A percentile compares a stretch with the other conserved stretches of the same genome.
Conservation (phyloP, 2,797 vertebrate genomes). For the Microctenopoma steveboyesi region DNA sequence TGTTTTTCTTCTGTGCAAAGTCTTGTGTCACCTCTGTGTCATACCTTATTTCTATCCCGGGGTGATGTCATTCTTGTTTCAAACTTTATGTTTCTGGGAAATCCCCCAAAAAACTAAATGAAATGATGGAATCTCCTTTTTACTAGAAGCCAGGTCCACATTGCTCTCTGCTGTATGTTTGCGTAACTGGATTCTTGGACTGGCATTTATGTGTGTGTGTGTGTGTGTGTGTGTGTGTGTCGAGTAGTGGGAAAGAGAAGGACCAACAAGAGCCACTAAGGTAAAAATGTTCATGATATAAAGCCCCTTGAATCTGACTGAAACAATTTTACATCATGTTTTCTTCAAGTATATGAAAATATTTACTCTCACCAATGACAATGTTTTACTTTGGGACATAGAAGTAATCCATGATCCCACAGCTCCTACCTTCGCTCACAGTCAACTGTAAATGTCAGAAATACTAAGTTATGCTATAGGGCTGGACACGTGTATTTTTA, state of each 20-base stretch:
- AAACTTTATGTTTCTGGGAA: conserved; percentile 30
- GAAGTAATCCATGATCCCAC: too few relatives aligned
- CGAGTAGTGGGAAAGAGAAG: neutral
- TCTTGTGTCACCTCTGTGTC: conserved; percentile 38
- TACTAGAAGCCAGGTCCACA: conserved; percentile 34
- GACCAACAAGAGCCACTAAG: neutral
- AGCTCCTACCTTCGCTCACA: too few relatives aligned
- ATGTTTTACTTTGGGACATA: neutral
- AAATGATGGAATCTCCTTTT: conserved; percentile 41
- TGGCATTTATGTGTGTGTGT: neutral
- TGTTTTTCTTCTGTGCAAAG: conserved; percentile 16
- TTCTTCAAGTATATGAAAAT: neutral
- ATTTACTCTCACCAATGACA: neutral
- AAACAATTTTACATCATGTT: too few relatives aligned
- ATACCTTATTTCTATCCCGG: conserved; percentile 28
- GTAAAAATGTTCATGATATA: neutral
- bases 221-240: too few relatives aligned
- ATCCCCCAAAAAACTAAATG: conserved; percentile 25
- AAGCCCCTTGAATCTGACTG: neutral
- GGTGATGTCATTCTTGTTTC: conserved; percentile 30
- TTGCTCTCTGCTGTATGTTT: conserved; percentile 37
- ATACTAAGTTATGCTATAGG: too few relatives aligned
- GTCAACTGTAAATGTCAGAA: too few relatives aligned
- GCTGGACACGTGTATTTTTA: too few relatives aligned
- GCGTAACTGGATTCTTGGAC: conserved; percentile 26